Conservation (phyloP, 64 coral and sea anemone species). For the Stichodactyla mertensii region DNA sequence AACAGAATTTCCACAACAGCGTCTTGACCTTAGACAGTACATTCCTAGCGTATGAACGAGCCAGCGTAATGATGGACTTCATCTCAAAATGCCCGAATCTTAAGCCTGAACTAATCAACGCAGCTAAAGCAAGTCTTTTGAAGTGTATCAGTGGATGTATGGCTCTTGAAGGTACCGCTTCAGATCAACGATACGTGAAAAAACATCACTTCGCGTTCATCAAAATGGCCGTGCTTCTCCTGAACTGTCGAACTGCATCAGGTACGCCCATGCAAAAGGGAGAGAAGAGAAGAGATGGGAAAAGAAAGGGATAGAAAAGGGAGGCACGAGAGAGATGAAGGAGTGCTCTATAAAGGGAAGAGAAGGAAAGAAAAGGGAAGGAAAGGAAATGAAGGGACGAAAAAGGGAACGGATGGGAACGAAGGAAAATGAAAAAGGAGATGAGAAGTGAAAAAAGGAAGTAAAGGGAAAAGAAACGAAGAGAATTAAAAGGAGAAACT, state of each 20-base stretch:
- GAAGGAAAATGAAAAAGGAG: too few relatives aligned
- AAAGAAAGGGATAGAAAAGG: too few relatives aligned
- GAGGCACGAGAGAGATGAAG: too few relatives aligned
- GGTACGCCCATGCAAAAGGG: neutral
- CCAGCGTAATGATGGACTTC: conserved; percentile 32
- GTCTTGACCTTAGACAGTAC: conserved; percentile 28
- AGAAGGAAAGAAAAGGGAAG: too few relatives aligned
- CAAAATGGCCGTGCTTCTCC: conserved; percentile 34
- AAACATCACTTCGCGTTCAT: conserved; percentile 68
- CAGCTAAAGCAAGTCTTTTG: conserved; percentile 13
- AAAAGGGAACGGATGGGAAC: too few relatives aligned
- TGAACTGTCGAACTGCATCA: conserved; percentile 40
- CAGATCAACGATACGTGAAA: conserved; percentile 26
- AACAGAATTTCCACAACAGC: neutral
- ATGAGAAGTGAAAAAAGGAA: too few relatives aligned
- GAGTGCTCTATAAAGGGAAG: too few relatives aligned
- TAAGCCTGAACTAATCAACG: neutral
- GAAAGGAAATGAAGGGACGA: too few relatives aligned
- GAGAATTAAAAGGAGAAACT: too few relatives aligned
- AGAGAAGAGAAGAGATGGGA: too few relatives aligned
- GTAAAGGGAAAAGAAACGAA: too few relatives aligned
- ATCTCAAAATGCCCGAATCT: neutral
- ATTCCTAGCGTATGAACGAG: conserved; percentile 46
- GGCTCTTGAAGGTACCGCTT: conserved; percentile 13
- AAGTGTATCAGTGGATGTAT: conserved; percentile 40